Base-by-base conservation (phyloP, 2,113 vertebrate genomes). In the Synchiropus splendidus region DNA sequence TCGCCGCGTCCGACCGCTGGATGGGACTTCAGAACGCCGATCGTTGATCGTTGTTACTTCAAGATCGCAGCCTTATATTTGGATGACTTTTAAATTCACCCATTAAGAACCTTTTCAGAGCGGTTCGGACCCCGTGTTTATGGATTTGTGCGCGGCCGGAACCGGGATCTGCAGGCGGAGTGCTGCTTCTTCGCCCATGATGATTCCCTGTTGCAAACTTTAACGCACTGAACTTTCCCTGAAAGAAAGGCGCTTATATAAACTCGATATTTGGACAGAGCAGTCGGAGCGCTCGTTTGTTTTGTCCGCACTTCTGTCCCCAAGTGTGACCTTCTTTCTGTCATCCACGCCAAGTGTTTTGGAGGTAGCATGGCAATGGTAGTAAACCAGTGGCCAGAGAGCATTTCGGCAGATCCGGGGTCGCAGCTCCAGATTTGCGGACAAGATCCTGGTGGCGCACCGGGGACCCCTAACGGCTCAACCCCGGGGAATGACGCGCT, bases 321-420 rank as follows among this genome's bases (percentile, higher is more conserved):
- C 39, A 2, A 6, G 18, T 13, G 12, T 12, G 3, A n/a, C 16
- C 15, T 12, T 39, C n/a, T n/a, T n/a, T n/a, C n/a, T n/a, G n/a
- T n/a, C n/a, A n/a, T n/a, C n/a, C 11, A 75, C 72, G 57, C 51
- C 64, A 59, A 68, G 58, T 69, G 64, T 60, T 48, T 58, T 59
- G 6, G 57, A 61, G 81, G 76, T 83, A 89, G 78, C 84, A 88
- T 89, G 88, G 87, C 88, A 80, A 85, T 89, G 87, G 84, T 88
- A 78, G 86, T 87, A 78, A 86, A 81, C 72, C 88, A 86, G 66
- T 89, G 89, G 88, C 73, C 86, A 78, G 89, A 89, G 70, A 88
- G 79, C 82, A 86, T 89, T 77, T 81, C 85, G 42, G 80, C 82
- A 56, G 87, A 86, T 32, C 83, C 83, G 44, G 85, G 82, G 21